Base-by-base conservation (phyloP, 2,888 invertebrate species). In the Drosophila borborema region DNA sequence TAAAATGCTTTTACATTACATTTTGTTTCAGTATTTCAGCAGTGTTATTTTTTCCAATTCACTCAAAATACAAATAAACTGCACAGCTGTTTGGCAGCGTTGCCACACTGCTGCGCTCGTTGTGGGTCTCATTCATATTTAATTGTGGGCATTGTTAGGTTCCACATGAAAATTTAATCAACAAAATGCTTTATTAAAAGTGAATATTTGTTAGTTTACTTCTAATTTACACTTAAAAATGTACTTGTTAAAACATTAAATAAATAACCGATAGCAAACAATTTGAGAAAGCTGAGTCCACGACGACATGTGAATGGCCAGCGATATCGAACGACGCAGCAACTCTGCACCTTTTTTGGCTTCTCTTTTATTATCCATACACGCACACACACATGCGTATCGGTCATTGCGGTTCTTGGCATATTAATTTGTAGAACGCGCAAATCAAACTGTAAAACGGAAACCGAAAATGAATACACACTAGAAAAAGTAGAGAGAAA, bases 391-490 rank as follows among this genome's bases (percentile, higher is more conserved):
- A 77, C 49, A 70, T 74, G 78, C 68, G 81, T 74, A 65, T 81
- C 74, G 53, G 62, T 78, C 71, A 62, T 63, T 80, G 78, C 78
- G 78, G 77, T 78, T 63, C 72, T 72, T 63, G 31, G 41, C 46
- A 54, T 71, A 75, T 65, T 71, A 75, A 80, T 77, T 82, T 65
- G 56, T 63, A 68, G 77, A 71, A 82, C 82, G 81, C 82, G 86
- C 77, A 86, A 80, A 82, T 66, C 64, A 65, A 77, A 46, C 64
- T 43, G 28, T 67, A 64, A 72, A 75, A 72, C 61, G 54, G 28
- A 59, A 69, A 62, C 62, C 45, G 55, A 79, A 68, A 56, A 81
- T 81, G 68, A 72, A 68, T 77, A 64, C 77, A 70, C 60, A 73
- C 55, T 72, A 64, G 46, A 20, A 58, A 34, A 20, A 38, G 23